Conservation (phyloP, 2,113 vertebrate genomes). For the Mirza zaza region DNA sequence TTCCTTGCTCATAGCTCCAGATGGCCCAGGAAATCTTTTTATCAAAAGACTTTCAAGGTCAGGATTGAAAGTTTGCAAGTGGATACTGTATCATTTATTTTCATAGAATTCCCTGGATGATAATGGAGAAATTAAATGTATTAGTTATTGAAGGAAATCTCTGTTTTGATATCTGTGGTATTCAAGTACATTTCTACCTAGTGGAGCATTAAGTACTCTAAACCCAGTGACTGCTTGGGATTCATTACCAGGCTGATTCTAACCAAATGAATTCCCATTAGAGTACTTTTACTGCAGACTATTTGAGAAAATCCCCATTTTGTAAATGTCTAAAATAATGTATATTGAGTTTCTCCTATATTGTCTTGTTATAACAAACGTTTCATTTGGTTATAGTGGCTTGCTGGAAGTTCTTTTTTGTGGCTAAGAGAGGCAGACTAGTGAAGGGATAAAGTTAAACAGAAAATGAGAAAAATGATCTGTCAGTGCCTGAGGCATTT, state of each 20-base stretch:
- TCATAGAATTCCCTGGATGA: not conserved
- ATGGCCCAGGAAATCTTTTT: constrained; percentile 20
- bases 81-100: constrained; percentile 30
- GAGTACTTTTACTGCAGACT: constrained; percentile 15
- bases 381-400: constrained; percentile 45
- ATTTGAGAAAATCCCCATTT: constrained; percentile 6
- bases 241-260: not conserved
- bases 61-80: constrained; percentile 29
- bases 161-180: not conserved
- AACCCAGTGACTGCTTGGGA: not conserved
- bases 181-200: constrained; percentile 2
- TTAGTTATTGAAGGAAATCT: constrained; percentile 22
- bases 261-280: constrained; percentile 31
- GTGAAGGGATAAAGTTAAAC: constrained; percentile 49
- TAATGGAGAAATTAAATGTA: constrained; percentile 29
- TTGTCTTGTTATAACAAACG: constrained; percentile 7
- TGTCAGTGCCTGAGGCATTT: constrained; percentile 69
- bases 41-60: constrained; percentile 36
- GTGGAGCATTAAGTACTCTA: not conserved
- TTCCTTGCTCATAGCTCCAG: constrained; percentile 44
- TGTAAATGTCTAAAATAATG: constrained; percentile 60
- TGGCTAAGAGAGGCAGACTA: constrained; percentile 1
- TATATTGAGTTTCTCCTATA: not conserved
- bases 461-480: constrained; percentile 47
- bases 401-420: constrained; percentile 35